These are phyloP conservation scores for Lethrus apterus DNA, from an alignment of 1,140 invertebrate genomes.

Conservation along the genomic window DNA sequence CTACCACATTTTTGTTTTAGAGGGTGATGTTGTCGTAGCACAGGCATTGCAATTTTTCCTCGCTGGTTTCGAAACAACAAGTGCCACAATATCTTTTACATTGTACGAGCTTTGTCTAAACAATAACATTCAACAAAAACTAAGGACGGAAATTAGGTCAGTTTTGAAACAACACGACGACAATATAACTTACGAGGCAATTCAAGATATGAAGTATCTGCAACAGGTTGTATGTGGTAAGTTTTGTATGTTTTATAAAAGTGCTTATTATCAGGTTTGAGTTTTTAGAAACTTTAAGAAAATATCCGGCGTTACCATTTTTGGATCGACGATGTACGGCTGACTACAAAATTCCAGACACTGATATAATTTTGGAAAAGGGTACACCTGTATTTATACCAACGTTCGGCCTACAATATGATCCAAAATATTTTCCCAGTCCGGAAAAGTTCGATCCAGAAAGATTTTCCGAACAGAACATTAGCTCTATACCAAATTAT, in stretches of 20 bases:
- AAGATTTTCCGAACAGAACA: constrained; percentile 10
- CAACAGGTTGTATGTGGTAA: constrained; percentile 49
- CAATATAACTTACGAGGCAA: constrained; percentile 54
- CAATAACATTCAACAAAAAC: constrained; percentile 42
- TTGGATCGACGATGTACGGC: constrained; percentile 1
- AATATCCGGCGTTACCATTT: constrained; percentile 15
- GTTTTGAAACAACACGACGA: constrained; percentile 38
- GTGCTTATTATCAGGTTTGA: background rate
- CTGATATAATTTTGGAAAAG: constrained; percentile 43
- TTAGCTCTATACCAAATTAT: background rate
- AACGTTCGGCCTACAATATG: constrained; percentile 53
- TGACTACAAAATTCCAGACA: constrained; percentile 41
- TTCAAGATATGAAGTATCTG: constrained; percentile 56
- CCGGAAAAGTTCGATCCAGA: constrained; percentile 62
- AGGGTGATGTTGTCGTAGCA: constrained; percentile 43
- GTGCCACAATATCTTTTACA: constrained; percentile 57
- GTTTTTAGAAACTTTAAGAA: constrained; percentile 14
- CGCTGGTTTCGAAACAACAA: constrained; percentile 57
- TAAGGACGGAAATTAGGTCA: constrained; percentile 44
- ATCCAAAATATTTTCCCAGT: constrained; percentile 54
- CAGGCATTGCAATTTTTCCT: constrained; percentile 54
- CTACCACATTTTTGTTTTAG: no score
- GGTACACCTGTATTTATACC: constrained; percentile 48
- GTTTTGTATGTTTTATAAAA: no score
- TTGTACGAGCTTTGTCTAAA: constrained; percentile 56